Conservation (phyloP, 2,113 vertebrate genomes). For the Istiophorus platypterus region DNA sequence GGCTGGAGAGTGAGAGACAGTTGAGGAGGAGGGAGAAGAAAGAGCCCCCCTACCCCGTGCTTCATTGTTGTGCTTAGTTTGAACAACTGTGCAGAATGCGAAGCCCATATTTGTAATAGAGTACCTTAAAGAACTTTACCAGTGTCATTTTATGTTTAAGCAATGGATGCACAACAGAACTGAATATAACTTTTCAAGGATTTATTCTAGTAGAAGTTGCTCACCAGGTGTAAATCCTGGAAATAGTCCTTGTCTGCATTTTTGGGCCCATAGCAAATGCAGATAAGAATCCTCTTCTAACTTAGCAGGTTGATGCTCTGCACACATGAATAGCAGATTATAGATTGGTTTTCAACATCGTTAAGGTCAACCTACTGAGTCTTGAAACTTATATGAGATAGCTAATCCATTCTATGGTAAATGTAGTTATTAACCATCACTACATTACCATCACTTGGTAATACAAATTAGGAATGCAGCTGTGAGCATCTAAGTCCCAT, state of each 20-base stretch:
- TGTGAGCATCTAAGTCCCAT: too few relatives aligned
- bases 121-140: background rate
- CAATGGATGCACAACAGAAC: too few relatives aligned
- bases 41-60: background rate
- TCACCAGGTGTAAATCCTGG: background rate
- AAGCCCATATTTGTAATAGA: background rate
- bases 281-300: background rate
- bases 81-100: background rate
- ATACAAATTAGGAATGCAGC: background rate
- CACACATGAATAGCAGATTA: background rate
- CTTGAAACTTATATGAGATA: background rate
- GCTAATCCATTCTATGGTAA: background rate
- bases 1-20: slow-evolving; percentile 18
- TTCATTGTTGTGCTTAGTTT: slow-evolving; percentile 3
- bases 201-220: background rate
- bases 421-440: background rate
- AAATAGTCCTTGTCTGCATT: background rate
- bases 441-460: background rate
- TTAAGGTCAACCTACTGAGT: slow-evolving; percentile 5
- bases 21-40: background rate
- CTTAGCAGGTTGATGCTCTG: background rate
- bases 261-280: background rate
- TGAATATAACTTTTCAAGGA: background rate
- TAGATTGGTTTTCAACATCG: background rate
- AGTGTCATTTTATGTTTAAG: background rate